phyloP scores from a whole-genome alignment of 2,888 invertebrate species.

The Pristionchus maxplancki region DNA sequence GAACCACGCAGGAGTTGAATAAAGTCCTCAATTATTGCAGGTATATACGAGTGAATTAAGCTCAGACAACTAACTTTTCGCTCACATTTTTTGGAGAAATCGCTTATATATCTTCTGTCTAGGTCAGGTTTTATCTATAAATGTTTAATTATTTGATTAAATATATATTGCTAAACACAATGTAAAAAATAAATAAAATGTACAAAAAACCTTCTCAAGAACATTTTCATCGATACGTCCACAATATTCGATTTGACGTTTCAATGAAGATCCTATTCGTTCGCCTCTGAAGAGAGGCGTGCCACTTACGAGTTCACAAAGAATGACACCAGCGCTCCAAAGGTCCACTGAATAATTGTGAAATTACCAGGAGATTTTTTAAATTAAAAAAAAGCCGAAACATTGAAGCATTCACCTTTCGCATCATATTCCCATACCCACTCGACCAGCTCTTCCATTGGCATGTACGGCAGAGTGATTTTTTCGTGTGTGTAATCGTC shows the following conservation, averaged over 20 bases:
- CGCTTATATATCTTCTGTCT: background rate
- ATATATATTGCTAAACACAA: too few species aligned
- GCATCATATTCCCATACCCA: background rate
- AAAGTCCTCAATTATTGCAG: background rate
- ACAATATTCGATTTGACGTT: too few species aligned
- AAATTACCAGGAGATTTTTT: too few species aligned
- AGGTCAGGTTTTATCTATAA: background rate
- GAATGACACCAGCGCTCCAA: background rate
- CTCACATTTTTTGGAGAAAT: background rate
- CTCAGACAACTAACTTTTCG: background rate
- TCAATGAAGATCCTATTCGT: background rate
- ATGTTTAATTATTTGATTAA: too few species aligned
- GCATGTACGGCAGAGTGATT: background rate
- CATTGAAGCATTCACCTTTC: background rate
- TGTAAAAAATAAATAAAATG: too few species aligned
- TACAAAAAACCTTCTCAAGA: too few species aligned
- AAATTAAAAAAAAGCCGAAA: too few species aligned
- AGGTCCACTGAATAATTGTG: background rate
- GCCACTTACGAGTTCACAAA: background rate
- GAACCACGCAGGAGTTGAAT: background rate
- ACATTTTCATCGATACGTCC: too few species aligned
- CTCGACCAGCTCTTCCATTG: background rate
- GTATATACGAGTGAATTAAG: background rate
- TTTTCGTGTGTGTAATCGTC: too few species aligned
- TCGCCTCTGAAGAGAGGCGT: background rate